Evolutionary conservation across 2,888 invertebrate species (phyloP), one percentile per base, ranked within the genome.

Genomic region (Drosophila borealis): DNA sequence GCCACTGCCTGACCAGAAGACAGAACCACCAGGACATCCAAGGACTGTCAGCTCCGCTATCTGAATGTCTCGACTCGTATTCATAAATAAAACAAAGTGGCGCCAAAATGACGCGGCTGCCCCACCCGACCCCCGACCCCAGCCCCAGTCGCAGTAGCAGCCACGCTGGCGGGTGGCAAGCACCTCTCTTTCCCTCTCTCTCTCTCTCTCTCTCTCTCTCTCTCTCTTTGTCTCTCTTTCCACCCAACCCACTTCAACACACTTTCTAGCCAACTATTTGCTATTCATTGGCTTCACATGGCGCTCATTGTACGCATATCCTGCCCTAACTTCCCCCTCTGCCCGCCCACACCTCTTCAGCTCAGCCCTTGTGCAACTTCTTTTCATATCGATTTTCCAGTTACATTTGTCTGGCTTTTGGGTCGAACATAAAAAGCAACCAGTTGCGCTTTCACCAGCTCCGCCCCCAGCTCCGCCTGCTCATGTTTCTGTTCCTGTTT

Each of bases 361-460:
- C 33, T 4, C 19, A 21, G 19, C 36, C 37, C 13, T 68, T 64
- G 64, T 61, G 62, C 84, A 83, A 87, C 83, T 83, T 84, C 89
- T 69, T 84, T 71, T 64, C 45, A 19, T 78, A 83, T 83, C 76
- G 83, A 83, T 83, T 83, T 83, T 84, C 64, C 39, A 54, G 63
- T 33, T 55, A 89, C 89, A 83, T 78, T 83, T 83, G 84, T 89
- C 88, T 87, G 89, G 89, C 89, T 83, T 83, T 88, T 62, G 68
- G 78, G 51, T 74, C 69, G 65, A 57, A 62, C 80, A 67, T 55
- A 66, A 64, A 88, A 62, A 62, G 81, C 82, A 78, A 89, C 83
- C 75, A 81, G 89, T 89, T 81, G 89, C 72, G 70, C 10, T 53
- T 11, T 21, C 29, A 2, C 14, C 14, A 10, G 1, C 51, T 4